A percentile compares a stretch with the other conserved stretches of the same genome.
Conservation (phyloP, 2,113 vertebrate species). For the Marcusenius ussheri region DNA sequence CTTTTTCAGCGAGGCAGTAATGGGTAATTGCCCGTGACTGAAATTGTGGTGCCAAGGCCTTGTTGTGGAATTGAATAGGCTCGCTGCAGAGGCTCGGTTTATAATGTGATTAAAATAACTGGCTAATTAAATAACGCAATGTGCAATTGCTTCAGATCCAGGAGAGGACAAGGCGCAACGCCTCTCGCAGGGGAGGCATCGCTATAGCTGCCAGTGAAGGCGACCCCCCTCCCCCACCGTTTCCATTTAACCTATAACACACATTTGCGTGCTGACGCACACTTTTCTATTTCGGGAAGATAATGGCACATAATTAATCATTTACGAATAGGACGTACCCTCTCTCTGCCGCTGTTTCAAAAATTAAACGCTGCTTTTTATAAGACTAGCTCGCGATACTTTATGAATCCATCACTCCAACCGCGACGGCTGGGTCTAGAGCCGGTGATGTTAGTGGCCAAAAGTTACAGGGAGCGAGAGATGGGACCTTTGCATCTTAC, state of each 20-base stretch:
- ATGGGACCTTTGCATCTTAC: not conserved
- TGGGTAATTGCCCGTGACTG: not conserved
- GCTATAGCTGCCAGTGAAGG: not conserved
- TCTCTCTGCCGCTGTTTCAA: not conserved
- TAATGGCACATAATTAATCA: not conserved
- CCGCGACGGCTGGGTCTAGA: not conserved
- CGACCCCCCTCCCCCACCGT: not conserved
- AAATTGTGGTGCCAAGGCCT: not conserved
- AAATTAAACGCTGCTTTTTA: not conserved
- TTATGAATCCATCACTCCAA: not conserved
- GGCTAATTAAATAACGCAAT: not conserved
- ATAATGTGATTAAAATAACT: conserved; percentile 9
- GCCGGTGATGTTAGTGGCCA: not conserved
- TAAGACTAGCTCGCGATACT: not conserved
- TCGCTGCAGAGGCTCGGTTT: not conserved
- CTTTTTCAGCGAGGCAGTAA: not conserved
- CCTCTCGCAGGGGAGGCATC: not conserved
- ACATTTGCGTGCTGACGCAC: not conserved
- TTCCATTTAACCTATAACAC: not conserved
- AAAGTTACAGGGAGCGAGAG: not conserved
- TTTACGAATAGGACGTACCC: not conserved
- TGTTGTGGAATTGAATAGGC: not conserved
- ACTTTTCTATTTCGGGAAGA: not conserved
- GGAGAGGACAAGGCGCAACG: not conserved
- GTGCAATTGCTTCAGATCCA: not conserved